Evolutionary conservation across 2,797 vertebrate species (phyloP).

Genomic region (Borostomias antarcticus): DNA sequence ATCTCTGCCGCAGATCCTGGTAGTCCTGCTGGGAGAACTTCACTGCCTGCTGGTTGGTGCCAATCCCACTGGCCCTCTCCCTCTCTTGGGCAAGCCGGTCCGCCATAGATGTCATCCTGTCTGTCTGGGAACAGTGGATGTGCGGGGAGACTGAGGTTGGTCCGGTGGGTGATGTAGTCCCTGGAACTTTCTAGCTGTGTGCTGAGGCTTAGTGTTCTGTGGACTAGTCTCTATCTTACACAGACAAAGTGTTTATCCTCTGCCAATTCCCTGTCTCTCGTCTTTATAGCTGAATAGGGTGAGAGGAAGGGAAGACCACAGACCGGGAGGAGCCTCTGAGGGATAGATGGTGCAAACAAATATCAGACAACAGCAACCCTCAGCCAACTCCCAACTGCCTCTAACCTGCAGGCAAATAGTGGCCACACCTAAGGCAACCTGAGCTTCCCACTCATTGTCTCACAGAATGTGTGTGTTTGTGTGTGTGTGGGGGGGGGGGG

Average conservation of each 20-base stretch:
- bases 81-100: slow-evolving; percentile 57
- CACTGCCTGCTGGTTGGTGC: slow-evolving; percentile 60
- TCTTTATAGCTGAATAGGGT: slow-evolving; percentile 42
- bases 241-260: neutral
- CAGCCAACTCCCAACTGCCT: slow-evolving; percentile 42
- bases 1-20: slow-evolving; percentile 70
- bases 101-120: slow-evolving; percentile 69
- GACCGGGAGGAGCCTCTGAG: slow-evolving; percentile 47
- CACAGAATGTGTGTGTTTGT: neutral
- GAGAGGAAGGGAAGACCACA: slow-evolving; percentile 18
- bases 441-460: slow-evolving; percentile 1
- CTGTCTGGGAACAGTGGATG: neutral
- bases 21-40: slow-evolving; percentile 85
- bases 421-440: slow-evolving; percentile 51
- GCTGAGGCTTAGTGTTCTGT: neutral
- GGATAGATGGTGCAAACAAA: slow-evolving; percentile 46
- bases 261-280: neutral
- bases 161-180: neutral
- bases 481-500: slow-evolving; percentile 2
- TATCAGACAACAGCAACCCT: slow-evolving; percentile 29
- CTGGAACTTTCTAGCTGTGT: neutral
- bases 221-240: neutral
- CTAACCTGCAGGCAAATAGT: slow-evolving; percentile 50
- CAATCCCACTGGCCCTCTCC: slow-evolving; percentile 53
- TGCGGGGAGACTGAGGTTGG: neutral